Evolutionary conservation across 2,113 vertebrate species (phyloP), one percentile per base, ranked within the genome.

Genomic region (Alosa alosa): DNA sequence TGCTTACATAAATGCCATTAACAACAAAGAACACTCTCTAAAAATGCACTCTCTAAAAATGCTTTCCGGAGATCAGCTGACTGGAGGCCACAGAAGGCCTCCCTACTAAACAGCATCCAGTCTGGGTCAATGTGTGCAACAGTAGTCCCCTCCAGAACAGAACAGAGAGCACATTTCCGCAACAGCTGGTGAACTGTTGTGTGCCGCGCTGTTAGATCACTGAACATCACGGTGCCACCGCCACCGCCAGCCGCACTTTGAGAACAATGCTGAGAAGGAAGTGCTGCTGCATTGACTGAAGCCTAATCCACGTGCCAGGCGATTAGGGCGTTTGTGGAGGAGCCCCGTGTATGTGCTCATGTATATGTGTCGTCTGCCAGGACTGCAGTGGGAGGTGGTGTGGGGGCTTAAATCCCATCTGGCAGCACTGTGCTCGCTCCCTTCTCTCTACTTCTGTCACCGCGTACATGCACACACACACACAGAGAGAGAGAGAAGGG

Each of bases 351-450:
- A 83, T 90, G 86, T 85, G 46, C 88, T 85, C 82, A 36, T 78
- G 72, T 25, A 72, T n/a, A 72, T 78, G 72, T 78, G 72, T 78
- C 4, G 72, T 78, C 72, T 78, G 72, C 72, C 72, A 78, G 72
- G 31, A 11, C 72, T 78, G 72, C 72, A 39, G 72, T 78, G 36
- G 72, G 72, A 78, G 72, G 31, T 36, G 72, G 72, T 85, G 84
- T 83, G 86, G 82, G 72, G 75, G 89, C 87, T 91, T 89, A 89
- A 82, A 8, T 85, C 91, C 93, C 92, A 93, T 93, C 92, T 93
- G 92, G 91, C 89, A 84, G 82, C 0, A 82, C 86, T 90, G 81
- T 36, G 84, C 57, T 86, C 84, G 83, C 50, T 86, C 84, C 86
- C 86, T 87, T 84, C 52, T 78, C 87, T 86, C 36, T 88, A 57